Percentiles rank a stretch among this genome's conserved stretches.
Conservation (phyloP, 2,888 invertebrate species). For the Dryococelus australis region DNA sequence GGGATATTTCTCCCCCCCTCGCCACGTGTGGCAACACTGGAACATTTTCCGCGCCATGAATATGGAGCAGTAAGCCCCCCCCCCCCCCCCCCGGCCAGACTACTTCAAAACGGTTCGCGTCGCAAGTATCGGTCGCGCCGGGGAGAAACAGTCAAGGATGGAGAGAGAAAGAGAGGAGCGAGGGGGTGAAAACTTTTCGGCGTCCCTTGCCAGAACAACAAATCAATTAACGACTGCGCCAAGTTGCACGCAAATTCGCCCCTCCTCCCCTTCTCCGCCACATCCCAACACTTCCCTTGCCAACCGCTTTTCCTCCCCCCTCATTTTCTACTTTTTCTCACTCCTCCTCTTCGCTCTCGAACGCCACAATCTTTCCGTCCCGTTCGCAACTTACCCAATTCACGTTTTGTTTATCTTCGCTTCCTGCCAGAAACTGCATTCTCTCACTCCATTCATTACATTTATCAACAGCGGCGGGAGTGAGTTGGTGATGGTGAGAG, state of each 20-base stretch:
- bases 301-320: neutral
- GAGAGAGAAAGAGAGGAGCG: neutral
- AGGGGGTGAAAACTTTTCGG: neutral
- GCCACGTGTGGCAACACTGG: neutral
- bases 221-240: neutral
- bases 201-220: constrained; percentile 16
- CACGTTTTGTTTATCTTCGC: constrained; percentile 7
- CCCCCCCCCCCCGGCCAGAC: too few relatives aligned
- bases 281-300: too few relatives aligned
- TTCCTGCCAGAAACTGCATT: constrained; percentile 27
- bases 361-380: neutral
- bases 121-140: neutral
- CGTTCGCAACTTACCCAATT: constrained; percentile 9
- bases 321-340: neutral
- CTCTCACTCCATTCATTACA: constrained; percentile 32
- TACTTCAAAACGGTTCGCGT: too few relatives aligned
- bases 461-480: constrained; percentile 20
- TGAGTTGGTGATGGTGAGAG: neutral
- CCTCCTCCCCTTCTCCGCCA: too few relatives aligned
- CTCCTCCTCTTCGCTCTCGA: neutral
- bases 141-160: neutral
- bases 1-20: neutral
- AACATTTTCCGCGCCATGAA: neutral
- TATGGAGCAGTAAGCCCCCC: neutral
- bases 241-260: neutral